Conservation (phyloP, 2,797 vertebrate genomes). For the Channa striata region DNA sequence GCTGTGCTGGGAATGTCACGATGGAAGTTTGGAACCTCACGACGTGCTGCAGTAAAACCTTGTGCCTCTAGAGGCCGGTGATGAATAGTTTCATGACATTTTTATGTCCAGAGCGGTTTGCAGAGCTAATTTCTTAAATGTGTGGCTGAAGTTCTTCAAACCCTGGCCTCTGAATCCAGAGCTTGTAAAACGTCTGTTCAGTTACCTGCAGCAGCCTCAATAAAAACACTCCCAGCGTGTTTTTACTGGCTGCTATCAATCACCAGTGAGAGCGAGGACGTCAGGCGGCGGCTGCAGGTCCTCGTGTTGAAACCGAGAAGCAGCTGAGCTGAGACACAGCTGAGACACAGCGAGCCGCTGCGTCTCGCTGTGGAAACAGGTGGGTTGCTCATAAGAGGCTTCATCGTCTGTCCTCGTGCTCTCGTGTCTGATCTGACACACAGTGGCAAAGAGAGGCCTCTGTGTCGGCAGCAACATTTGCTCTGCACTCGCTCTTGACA, state of each 20-base stretch:
- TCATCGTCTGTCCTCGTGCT: background rate
- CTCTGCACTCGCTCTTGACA: no score
- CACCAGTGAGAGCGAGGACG: background rate
- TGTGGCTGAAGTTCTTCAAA: background rate
- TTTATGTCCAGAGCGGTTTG: background rate
- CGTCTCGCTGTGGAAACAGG: conserved; percentile 28
- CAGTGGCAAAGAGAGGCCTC: background rate
- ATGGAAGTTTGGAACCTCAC: background rate
- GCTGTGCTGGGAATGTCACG: background rate
- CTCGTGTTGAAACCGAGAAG: conserved; percentile 6
- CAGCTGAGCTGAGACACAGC: conserved; percentile 27
- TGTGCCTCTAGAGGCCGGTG: background rate
- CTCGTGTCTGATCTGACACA: background rate
- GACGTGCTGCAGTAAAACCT: background rate
- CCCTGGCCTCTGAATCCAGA: background rate
- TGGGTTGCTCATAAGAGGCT: conserved; percentile 30
- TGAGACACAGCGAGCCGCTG: conserved; percentile 13
- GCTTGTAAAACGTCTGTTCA: background rate
- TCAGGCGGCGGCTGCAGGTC: background rate
- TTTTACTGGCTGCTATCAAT: conserved; percentile 2
- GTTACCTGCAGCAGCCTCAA: conserved; percentile 1
- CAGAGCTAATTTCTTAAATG: background rate
- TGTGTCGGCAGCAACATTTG: background rate
- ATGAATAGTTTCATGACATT: background rate
- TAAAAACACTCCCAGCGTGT: background rate